Conservation (phyloP, 2,113 vertebrate genomes). For the Origma solitaria region DNA sequence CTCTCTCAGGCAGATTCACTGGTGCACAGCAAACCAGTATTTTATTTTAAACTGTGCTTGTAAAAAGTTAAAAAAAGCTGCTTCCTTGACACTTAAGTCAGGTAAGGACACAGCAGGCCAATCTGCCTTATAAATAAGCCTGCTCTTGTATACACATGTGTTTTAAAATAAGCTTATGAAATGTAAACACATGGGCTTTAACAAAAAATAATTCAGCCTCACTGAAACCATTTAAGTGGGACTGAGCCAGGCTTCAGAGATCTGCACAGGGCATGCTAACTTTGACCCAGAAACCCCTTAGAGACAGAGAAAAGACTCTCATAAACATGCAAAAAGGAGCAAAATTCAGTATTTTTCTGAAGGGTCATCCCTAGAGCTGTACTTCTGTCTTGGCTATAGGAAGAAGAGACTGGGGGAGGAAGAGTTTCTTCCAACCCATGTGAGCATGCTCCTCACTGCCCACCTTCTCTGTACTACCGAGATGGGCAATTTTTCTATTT, state of each 20-base stretch:
- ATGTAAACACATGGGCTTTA: background rate
- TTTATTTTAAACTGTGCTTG: conserved; percentile 43
- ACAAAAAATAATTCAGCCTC: conserved; percentile 14
- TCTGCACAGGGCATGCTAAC: background rate
- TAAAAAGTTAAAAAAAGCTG: conserved; percentile 3
- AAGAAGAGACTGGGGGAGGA: background rate
- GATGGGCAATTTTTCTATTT: background rate
- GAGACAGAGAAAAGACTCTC: background rate
- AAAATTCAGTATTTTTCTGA: background rate
- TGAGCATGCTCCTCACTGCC: background rate
- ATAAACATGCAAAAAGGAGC: background rate
- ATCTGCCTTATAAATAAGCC: conserved; percentile 19
- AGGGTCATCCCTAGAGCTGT: background rate
- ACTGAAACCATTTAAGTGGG: background rate
- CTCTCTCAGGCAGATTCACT: background rate
- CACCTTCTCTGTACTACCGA: background rate
- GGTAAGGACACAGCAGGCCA: conserved; percentile 36
- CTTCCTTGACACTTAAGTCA: conserved; percentile 53
- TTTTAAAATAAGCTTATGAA: conserved; percentile 54
- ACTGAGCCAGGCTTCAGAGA: background rate
- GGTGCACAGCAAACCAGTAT: background rate
- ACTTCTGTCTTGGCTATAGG: background rate
- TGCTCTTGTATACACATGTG: background rate
- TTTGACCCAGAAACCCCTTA: background rate
- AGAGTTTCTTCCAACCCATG: background rate